A percentile compares a stretch with the other conserved stretches of the same genome.
Evolutionary conservation across 1,140 invertebrate species (phyloP).

Genomic region (Zaprionus kolodkinae): DNA sequence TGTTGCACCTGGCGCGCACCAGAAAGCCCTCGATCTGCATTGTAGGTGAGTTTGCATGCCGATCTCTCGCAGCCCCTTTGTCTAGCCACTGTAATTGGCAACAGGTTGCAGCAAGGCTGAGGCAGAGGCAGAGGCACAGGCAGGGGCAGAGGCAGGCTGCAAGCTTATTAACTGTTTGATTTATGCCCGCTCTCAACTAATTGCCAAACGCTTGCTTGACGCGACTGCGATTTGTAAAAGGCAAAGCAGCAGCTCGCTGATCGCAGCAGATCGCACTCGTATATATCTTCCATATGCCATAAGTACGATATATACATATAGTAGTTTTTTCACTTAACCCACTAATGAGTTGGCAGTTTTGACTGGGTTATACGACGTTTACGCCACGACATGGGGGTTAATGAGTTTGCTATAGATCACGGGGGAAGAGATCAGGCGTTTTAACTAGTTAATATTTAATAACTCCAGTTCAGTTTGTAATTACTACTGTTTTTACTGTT

Average conservation of each 20-base stretch:
- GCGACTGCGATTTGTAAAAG: slow-evolving; percentile 33
- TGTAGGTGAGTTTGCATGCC: slow-evolving; percentile 48
- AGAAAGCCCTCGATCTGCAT: slow-evolving; percentile 57
- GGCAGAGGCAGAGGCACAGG: slow-evolving; percentile 7
- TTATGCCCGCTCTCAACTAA: slow-evolving; percentile 64
- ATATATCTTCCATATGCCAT: background rate
- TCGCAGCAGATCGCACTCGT: background rate
- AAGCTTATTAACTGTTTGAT: slow-evolving; percentile 69
- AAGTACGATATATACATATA: background rate
- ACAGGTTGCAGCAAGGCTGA: slow-evolving; percentile 49
- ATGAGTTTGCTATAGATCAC: background rate
- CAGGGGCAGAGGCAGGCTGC: slow-evolving; percentile 25
- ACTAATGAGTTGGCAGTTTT: slow-evolving; percentile 1
- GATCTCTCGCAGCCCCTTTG: slow-evolving; percentile 9
- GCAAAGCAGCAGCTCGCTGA: slow-evolving; percentile 9
- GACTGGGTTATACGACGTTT: background rate
- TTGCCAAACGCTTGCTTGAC: slow-evolving; percentile 48
- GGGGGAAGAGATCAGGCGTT: background rate
- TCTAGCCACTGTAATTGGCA: slow-evolving; percentile 42
- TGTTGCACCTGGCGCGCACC: slow-evolving; percentile 56
- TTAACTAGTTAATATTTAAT: background rate
- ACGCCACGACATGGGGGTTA: background rate
- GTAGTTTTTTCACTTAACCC: slow-evolving; percentile 6
- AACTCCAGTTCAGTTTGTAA: background rate
- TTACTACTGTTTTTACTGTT: background rate